A percentile compares a stretch with the other conserved stretches of the same genome.
These are phyloP conservation scores for Drosophila ficusphila DNA, from an alignment of 1,140 invertebrate species.

Conservation along the genomic window DNA sequence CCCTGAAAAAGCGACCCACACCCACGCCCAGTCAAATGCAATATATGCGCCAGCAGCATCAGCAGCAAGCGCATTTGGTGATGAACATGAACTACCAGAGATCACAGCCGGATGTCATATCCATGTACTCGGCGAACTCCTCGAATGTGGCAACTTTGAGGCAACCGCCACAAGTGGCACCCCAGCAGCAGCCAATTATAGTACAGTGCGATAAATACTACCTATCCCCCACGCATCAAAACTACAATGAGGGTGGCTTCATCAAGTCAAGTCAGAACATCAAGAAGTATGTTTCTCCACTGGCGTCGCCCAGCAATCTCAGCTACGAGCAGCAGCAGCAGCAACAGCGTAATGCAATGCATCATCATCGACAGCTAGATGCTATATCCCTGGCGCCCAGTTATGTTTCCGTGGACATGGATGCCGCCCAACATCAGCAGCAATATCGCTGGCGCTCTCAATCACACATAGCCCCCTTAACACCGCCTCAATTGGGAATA, in stretches of 20 bases:
- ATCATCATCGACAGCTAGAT: constrained; percentile 64
- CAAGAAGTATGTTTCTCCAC: constrained; percentile 76
- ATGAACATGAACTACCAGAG: constrained; percentile 48
- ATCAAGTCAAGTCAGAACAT: constrained; percentile 83
- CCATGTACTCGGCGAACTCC: constrained; percentile 79
- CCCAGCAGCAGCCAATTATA: constrained; percentile 75
- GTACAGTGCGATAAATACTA: constrained; percentile 83
- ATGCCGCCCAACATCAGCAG: constrained; percentile 50
- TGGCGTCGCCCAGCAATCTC: constrained; percentile 62
- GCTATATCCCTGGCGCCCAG: constrained; percentile 77
- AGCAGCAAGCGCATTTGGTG: constrained; percentile 34
- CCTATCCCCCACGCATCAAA: constrained; percentile 78
- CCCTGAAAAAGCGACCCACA: constrained; percentile 68
- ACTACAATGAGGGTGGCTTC: constrained; percentile 76
- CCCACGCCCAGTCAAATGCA: constrained; percentile 66
- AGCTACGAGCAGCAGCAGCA: constrained; percentile 61
- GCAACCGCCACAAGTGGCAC: constrained; percentile 70
- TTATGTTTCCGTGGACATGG: constrained; percentile 72
- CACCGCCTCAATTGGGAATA: constrained; percentile 55
- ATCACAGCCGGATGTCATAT: constrained; percentile 64
- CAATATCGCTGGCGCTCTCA: constrained; percentile 77
- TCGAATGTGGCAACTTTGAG: constrained; percentile 77
- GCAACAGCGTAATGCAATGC: constrained; percentile 45
- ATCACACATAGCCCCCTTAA: constrained; percentile 67
- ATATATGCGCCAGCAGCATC: constrained; percentile 48